phyloP scores from a whole-genome alignment of 1,140 invertebrate species.

The Sipha flava region DNA sequence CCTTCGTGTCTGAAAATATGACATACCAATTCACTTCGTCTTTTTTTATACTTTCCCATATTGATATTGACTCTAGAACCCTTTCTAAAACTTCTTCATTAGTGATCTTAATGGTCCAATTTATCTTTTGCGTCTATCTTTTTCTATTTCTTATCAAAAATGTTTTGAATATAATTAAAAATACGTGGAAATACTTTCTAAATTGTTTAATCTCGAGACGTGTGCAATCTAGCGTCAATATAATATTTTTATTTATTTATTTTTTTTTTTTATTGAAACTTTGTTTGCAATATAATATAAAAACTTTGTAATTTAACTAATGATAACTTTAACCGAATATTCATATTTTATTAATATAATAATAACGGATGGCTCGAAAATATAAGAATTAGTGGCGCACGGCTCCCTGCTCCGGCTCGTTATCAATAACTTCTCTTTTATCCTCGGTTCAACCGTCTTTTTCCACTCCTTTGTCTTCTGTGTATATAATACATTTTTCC shows the following conservation, averaged over 20 bases:
- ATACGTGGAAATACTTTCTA: background rate
- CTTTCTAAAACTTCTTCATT: too few species aligned
- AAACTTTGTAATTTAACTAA: constrained; percentile 16
- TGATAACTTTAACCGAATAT: background rate
- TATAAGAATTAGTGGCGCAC: background rate
- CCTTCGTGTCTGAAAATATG: too few species aligned
- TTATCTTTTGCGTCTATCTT: too few species aligned
- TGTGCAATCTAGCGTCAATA: background rate
- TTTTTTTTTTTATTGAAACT: too few species aligned
- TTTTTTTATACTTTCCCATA: too few species aligned
- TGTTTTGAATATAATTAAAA: background rate
- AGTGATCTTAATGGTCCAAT: too few species aligned
- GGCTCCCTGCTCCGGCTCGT: background rate
- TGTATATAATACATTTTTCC: too few species aligned
- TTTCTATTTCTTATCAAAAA: too few species aligned
- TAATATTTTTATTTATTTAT: too few species aligned
- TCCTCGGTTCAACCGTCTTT: background rate
- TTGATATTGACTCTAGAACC: too few species aligned
- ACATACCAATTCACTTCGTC: too few species aligned
- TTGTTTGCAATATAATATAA: too few species aligned
- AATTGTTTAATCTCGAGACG: background rate
- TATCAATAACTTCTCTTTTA: background rate
- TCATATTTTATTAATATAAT: background rate
- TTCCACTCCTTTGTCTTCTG: background rate
- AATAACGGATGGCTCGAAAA: background rate